Evolutionary conservation across 1,140 invertebrate genomes (phyloP).

Genomic region (Micrasema minimum): DNA sequence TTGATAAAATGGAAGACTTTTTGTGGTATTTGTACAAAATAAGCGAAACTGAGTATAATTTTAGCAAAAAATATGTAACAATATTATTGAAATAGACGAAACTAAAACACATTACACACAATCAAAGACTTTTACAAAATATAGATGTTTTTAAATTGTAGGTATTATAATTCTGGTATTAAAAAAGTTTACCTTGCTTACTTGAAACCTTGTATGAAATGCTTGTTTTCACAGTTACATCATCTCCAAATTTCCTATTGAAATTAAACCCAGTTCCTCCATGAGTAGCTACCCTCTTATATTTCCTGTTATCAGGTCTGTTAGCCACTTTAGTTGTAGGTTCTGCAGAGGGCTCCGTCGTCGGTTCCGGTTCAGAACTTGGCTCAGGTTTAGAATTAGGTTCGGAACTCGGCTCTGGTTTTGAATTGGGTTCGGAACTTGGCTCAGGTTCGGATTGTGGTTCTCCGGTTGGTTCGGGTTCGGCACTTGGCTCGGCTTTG

Average conservation of each 20-base stretch:
- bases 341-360: slow-evolving; percentile 52
- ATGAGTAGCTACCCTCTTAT: slow-evolving; percentile 67
- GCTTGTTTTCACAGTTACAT: slow-evolving; percentile 77
- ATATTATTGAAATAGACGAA: too few species aligned
- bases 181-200: slow-evolving; percentile 51
- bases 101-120: too few species aligned
- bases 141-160: too few species aligned
- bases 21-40: too few species aligned
- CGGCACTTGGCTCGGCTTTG: slow-evolving; percentile 50
- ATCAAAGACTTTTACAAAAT: too few species aligned
- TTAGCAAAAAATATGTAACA: too few species aligned
- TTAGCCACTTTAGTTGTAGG: slow-evolving; percentile 54
- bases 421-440: slow-evolving; percentile 59
- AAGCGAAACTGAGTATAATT: too few species aligned
- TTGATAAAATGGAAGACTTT: too few species aligned
- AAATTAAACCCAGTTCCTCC: slow-evolving; percentile 62
- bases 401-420: slow-evolving; percentile 58
- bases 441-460: slow-evolving; percentile 61
- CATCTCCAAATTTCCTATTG: slow-evolving; percentile 62
- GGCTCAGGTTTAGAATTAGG: slow-evolving; percentile 62
- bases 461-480: slow-evolving; percentile 61
- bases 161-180: too few species aligned
- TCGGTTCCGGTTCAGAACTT: slow-evolving; percentile 63
- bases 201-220: slow-evolving; percentile 78
- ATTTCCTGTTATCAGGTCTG: slow-evolving; percentile 58